phyloP scores from a whole-genome alignment of 1,140 invertebrate genomes.

The Drosophila sp. region DNA sequence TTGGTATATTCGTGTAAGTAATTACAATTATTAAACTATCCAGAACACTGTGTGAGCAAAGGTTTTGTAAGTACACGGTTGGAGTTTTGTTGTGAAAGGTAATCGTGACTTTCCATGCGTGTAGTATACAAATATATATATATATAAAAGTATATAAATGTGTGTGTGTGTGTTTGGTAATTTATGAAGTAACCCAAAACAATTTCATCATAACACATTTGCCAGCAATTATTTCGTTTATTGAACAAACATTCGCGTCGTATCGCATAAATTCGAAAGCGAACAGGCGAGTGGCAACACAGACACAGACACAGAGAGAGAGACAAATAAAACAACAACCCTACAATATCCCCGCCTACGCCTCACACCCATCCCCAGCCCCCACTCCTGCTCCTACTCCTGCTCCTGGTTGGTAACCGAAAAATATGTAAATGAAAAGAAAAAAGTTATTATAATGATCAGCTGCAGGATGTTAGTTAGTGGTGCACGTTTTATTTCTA shows the following conservation, averaged over 20 bases:
- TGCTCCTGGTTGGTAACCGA: slow-evolving; percentile 59
- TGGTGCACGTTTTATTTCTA: slow-evolving; percentile 13
- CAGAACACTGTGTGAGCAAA: neutral
- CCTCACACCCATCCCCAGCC: too few species aligned
- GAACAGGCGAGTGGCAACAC: slow-evolving; percentile 41
- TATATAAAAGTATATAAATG: neutral
- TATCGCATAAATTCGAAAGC: slow-evolving; percentile 74
- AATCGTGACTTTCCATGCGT: neutral
- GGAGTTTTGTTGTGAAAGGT: neutral
- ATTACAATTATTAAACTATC: slow-evolving; percentile 10
- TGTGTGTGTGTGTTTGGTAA: slow-evolving; percentile 57
- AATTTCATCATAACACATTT: slow-evolving; percentile 81
- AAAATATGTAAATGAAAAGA: slow-evolving; percentile 74
- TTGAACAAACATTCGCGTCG: slow-evolving; percentile 78
- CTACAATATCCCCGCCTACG: neutral
- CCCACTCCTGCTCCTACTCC: neutral
- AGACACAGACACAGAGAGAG: slow-evolving; percentile 24
- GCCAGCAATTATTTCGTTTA: slow-evolving; percentile 80
- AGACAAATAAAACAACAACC: slow-evolving; percentile 56
- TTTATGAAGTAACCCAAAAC: slow-evolving; percentile 81
- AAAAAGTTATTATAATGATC: slow-evolving; percentile 22
- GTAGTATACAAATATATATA: neutral
- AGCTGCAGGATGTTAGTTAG: slow-evolving; percentile 18
- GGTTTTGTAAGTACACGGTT: too few species aligned
- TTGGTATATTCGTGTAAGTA: too few species aligned